Base-by-base conservation (phyloP, 2,797 vertebrate species). In the Schizopygopsis pylzovi region DNA sequence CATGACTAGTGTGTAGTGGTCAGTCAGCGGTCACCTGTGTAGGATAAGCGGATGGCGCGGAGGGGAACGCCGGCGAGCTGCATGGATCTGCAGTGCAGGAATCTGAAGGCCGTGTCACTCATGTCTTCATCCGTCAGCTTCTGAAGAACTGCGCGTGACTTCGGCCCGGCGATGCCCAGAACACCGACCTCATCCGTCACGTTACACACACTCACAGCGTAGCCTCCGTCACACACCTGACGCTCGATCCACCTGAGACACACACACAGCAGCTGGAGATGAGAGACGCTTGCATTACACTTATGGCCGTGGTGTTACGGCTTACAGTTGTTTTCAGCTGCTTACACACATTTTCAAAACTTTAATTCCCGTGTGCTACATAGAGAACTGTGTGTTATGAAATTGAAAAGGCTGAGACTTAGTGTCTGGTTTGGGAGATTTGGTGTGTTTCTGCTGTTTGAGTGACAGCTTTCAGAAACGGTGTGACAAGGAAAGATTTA, bases 1-100 rank as follows among this genome's bases (percentile, higher is more conserved):
- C 10, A 3, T 47, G 49, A 52, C 16, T 52, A 54, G 49, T 6
- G 6, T 54, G 52, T 6, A 33, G 28, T 33, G 28, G 28, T 33
- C 28, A 33, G 28, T 33, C 28, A 54, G 52, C 52, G 18, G 6
- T 54, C 93, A 99, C 98, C 98, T 52, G 98, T 98, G 87, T 99
- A 99, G 4, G 98, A 99, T 94, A 99, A 98, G 91, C 98, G 95
- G 89, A 98, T 96, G 86, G 98, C 98, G 73, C 94, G 94, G 45
- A 98, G 92, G 9, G 94, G 89, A 88, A 96, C 56, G 68, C 92
- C 94, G 1, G 94, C 95, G 89, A 99, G 25, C 67, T 95, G 92
- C 86, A 99, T 91, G 87, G 88, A 78, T 90, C 95, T 98, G 90
- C 96, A 97, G 78, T 97, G 97, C 20, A 99, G 97, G 90, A 99